phyloP scores from a whole-genome alignment of 30 jellyfish, hydroid and myxozoan species.

The Morbakka virulenta region DNA sequence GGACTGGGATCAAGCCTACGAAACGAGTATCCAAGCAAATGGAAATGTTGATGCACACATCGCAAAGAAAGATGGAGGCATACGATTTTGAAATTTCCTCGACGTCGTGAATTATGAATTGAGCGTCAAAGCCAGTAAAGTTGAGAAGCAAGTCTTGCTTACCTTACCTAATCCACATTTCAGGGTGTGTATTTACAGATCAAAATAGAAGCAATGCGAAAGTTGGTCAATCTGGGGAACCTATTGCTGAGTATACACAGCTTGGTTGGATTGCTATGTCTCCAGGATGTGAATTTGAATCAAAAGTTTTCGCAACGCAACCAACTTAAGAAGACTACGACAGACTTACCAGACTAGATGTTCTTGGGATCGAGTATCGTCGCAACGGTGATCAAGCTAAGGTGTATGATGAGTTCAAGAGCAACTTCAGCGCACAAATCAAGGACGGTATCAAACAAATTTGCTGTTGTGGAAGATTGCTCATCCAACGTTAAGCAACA shows the following conservation, averaged over 20 bases:
- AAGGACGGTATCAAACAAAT: conserved; percentile 51
- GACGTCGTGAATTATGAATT: conserved; percentile 1
- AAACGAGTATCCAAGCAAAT: conserved; percentile 39
- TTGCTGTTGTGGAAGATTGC: conserved; percentile 28
- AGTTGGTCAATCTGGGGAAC: conserved; percentile 56
- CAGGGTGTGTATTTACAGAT: too few species aligned
- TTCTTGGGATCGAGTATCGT: conserved; percentile 61
- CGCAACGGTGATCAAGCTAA: conserved; percentile 59
- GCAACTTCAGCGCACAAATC: conserved; percentile 32
- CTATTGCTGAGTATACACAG: conserved; percentile 68
- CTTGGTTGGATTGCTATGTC: conserved; percentile 87
- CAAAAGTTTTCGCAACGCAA: conserved; percentile 28
- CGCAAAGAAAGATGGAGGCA: conserved; percentile 6
- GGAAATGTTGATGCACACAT: conserved; percentile 43
- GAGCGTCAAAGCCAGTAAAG: conserved; percentile 13
- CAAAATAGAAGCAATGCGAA: too few species aligned
- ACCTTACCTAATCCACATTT: conserved; percentile 41
- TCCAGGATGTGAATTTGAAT: conserved; percentile 35
- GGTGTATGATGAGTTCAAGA: conserved; percentile 61
- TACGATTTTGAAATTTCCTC: background rate
- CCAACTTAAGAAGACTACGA: conserved; percentile 55
- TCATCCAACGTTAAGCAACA: conserved; percentile 19
- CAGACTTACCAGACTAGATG: conserved; percentile 60
- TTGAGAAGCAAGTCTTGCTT: conserved; percentile 40
- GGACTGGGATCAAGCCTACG: conserved; percentile 2